Conservation (phyloP, 2,888 invertebrate species). For the Calliphora vomitoria region DNA sequence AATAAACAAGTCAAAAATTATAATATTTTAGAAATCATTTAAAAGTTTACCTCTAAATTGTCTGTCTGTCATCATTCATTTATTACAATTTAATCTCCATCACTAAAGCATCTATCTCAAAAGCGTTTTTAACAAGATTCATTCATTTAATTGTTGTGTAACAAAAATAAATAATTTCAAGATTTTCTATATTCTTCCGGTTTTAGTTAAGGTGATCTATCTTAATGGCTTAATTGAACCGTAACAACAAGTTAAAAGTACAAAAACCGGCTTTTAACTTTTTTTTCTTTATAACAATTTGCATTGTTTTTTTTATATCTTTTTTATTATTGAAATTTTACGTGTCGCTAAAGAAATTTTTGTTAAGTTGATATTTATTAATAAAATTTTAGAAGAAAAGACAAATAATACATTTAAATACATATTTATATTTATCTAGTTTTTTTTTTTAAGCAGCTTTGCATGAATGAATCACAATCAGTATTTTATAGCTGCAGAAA, state of each 20-base stretch:
- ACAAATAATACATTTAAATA: neutral
- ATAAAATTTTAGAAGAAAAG: constrained; percentile 8
- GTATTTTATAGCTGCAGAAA: neutral
- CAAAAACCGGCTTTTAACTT: constrained; percentile 8
- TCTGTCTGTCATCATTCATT: too few species aligned
- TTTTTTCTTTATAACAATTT: neutral
- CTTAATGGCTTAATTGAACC: constrained; percentile 6
- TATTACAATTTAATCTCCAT: neutral
- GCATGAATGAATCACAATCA: constrained; percentile 45
- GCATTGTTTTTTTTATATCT: neutral
- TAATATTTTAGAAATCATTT: too few species aligned
- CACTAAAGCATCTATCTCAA: neutral
- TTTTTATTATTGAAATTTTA: constrained; percentile 27
- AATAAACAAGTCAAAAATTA: too few species aligned
- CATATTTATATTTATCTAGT: constrained; percentile 3
- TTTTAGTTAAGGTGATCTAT: constrained; percentile 23
- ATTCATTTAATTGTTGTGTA: neutral
- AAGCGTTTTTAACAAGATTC: neutral
- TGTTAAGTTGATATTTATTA: constrained; percentile 40
- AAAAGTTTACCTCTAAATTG: too few species aligned
- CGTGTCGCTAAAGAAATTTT: constrained; percentile 19
- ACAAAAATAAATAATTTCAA: neutral
- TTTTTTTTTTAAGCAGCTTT: constrained; percentile 29
- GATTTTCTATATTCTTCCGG: constrained; percentile 31
- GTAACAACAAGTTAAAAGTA: neutral